Evolutionary conservation across 2,797 vertebrate genomes (phyloP).

Genomic region (Taeniopygia guttata): DNA sequence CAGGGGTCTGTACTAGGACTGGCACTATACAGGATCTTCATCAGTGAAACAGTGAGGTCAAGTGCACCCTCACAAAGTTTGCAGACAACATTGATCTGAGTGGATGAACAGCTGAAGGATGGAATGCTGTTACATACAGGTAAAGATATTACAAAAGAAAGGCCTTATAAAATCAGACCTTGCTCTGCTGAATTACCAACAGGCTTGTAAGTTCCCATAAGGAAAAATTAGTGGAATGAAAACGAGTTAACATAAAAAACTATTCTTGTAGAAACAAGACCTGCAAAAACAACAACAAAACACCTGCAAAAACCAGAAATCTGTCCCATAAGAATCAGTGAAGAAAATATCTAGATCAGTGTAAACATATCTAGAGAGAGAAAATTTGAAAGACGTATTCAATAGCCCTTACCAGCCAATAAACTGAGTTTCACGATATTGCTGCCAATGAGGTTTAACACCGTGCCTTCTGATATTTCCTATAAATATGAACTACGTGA

Average conservation of each 20-base stretch:
- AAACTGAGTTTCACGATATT: not conserved
- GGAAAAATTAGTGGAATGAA: not conserved
- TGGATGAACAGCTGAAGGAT: not conserved
- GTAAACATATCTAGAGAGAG: not conserved
- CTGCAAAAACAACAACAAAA: not conserved
- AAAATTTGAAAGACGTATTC: not conserved
- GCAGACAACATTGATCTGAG: not conserved
- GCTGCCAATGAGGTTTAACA: not conserved
- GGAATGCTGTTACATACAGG: not conserved
- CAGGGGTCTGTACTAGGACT: rapidly evolving
- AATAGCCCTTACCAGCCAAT: not conserved
- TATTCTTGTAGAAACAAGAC: not conserved
- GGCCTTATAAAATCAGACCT: not conserved
- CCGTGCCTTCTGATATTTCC: not conserved
- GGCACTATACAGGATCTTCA: no score
- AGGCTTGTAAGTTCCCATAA: not conserved
- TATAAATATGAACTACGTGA: not conserved
- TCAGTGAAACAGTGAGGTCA: not conserved
- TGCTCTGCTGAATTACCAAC: not conserved
- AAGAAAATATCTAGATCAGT: not conserved
- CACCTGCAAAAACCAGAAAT: not conserved
- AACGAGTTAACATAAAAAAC: not conserved
- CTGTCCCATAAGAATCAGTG: not conserved
- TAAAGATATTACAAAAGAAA: not conserved
- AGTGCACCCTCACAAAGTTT: not conserved